Conservation (phyloP, 2,888 invertebrate genomes). For the Drosophila parthenogenetica region DNA sequence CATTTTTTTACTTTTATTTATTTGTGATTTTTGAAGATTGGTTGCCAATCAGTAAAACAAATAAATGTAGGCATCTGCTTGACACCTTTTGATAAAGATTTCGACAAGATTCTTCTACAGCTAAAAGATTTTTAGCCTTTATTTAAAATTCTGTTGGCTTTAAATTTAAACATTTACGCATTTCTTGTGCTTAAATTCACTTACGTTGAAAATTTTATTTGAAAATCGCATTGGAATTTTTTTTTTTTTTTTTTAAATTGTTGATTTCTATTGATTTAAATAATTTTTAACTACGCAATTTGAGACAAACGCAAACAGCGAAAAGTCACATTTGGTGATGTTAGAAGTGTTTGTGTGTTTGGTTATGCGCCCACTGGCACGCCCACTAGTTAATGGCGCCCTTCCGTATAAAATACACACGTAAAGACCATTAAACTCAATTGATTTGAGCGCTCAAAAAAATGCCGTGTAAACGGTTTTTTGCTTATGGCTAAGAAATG, state of each 20-base stretch:
- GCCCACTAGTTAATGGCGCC: not conserved
- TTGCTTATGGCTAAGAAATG: conserved; percentile 15
- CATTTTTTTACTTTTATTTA: too few relatives aligned
- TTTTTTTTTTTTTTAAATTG: not conserved
- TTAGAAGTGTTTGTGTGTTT: conserved; percentile 1
- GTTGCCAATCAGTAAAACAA: too few relatives aligned
- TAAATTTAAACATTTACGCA: too few relatives aligned
- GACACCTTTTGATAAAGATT: too few relatives aligned
- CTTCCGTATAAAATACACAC: conserved; percentile 22
- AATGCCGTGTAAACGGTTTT: conserved; percentile 19
- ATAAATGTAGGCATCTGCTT: too few relatives aligned
- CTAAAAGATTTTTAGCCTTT: too few relatives aligned
- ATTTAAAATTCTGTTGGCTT: too few relatives aligned
- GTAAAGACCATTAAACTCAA: conserved; percentile 36
- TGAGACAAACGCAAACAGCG: not conserved
- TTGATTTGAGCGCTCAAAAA: not conserved
- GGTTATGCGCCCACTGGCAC: not conserved
- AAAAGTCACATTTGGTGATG: conserved; percentile 10
- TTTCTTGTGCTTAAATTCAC: too few relatives aligned
- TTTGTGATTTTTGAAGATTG: too few relatives aligned
- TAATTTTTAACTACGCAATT: conserved; percentile 10
- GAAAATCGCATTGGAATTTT: not conserved
- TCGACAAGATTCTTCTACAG: too few relatives aligned
- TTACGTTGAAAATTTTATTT: not conserved
- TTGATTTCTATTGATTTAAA: not conserved